Percentiles rank a stretch among this genome's conserved stretches.
These are phyloP conservation scores for Crax fasciolata DNA, from an alignment of 2,797 vertebrate genomes.

Conservation along the genomic window DNA sequence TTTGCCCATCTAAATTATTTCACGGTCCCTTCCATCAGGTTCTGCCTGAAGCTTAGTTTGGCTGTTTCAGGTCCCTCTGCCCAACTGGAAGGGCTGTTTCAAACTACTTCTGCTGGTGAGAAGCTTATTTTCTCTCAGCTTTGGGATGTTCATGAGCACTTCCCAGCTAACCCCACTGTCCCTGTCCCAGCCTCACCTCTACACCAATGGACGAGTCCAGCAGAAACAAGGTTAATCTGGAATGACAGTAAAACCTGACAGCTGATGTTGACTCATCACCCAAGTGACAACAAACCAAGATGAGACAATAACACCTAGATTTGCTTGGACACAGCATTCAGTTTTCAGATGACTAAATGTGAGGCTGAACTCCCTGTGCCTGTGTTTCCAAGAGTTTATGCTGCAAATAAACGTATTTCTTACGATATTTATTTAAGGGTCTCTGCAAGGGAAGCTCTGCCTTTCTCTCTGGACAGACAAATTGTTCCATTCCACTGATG, in stretches of 20 bases:
- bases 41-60: neutral
- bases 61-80: neutral
- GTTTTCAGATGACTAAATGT: neutral
- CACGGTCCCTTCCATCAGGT: neutral
- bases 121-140: neutral
- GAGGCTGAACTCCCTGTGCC: neutral
- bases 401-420: neutral
- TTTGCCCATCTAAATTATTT: neutral
- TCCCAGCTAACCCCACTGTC: neutral
- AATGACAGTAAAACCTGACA: neutral
- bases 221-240: neutral
- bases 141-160: neutral
- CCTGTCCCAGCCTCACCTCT: neutral
- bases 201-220: neutral
- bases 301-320: neutral
- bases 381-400: neutral
- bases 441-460: neutral
- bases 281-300: neutral
- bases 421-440: fast-evolving
- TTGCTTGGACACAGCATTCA: neutral
- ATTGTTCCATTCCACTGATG: neutral
- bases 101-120: neutral
- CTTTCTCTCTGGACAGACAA: neutral
- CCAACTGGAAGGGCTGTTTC: neutral
- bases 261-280: neutral